A percentile compares a stretch with the other conserved stretches of the same genome.
Evolutionary conservation across 2,797 vertebrate species (phyloP).

Genomic region (Gambelia wislizenii): DNA sequence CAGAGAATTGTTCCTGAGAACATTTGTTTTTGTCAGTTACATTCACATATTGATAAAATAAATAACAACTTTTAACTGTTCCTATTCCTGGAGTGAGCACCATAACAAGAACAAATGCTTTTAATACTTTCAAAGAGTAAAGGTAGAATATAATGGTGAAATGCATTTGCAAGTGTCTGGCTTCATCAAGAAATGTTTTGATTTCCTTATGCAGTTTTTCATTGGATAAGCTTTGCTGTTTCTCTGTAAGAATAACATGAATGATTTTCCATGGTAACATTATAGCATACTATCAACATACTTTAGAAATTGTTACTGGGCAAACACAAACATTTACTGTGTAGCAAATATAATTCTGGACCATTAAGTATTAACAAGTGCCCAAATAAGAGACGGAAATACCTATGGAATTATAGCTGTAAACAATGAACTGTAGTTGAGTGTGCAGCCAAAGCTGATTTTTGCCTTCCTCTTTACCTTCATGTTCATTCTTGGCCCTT

Average conservation of each 20-base stretch:
- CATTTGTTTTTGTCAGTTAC: not conserved
- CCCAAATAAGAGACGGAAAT: not conserved
- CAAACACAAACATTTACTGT: not conserved
- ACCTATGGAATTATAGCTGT: not conserved
- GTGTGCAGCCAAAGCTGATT: not conserved
- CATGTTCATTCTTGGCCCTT: not conserved
- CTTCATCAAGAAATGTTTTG: not conserved
- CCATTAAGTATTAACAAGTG: not conserved
- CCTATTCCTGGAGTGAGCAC: not conserved
- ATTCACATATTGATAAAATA: constrained; percentile 4
- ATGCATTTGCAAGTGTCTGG: not conserved
- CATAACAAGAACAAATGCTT: not conserved
- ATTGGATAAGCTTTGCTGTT: not conserved
- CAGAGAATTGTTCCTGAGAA: constrained; percentile 44
- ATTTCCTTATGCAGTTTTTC: not conserved
- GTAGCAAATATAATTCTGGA: not conserved
- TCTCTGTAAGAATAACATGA: not conserved
- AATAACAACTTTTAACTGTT: not conserved
- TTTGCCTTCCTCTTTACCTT: not conserved
- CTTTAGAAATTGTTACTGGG: not conserved
- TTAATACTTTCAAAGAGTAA: not conserved
- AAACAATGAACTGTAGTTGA: not conserved
- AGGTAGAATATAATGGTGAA: not conserved
- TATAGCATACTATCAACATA: not conserved
- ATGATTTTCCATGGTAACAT: not conserved